phyloP scores from a whole-genome alignment of 2,888 invertebrate genomes.

The Gryllus longicercus region DNA sequence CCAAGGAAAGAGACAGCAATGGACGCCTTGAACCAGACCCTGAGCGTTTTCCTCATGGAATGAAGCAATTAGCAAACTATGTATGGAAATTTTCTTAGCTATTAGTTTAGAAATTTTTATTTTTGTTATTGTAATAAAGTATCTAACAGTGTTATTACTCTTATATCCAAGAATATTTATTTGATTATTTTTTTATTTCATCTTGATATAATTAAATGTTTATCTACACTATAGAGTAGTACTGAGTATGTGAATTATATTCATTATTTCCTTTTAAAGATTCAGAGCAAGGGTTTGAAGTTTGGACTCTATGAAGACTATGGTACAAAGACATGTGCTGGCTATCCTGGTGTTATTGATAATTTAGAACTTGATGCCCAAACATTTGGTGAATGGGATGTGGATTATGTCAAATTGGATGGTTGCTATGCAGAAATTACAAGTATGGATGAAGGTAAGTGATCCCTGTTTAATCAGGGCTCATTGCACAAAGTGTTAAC shows the following conservation, averaged over 20 bases:
- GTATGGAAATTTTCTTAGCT: constrained; percentile 50
- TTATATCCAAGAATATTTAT: no score
- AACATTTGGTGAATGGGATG: constrained; percentile 74
- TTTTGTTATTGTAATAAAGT: not conserved
- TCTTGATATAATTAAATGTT: no score
- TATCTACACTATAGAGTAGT: no score
- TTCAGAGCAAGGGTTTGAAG: constrained; percentile 69
- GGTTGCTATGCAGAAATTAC: constrained; percentile 66
- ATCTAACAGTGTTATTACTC: no score
- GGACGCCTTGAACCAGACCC: constrained; percentile 63
- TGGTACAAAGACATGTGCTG: constrained; percentile 71
- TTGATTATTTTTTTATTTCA: no score
- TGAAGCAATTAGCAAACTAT: constrained; percentile 67
- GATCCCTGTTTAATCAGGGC: not conserved
- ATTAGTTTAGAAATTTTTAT: not conserved
- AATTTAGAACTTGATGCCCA: constrained; percentile 65
- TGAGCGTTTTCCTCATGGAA: constrained; percentile 68
- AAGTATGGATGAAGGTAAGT: constrained; percentile 55
- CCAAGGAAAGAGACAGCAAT: constrained; percentile 54
- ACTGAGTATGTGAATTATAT: no score
- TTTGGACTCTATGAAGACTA: constrained; percentile 81
- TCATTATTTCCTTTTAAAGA: constrained; percentile 48
- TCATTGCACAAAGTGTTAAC: no score
- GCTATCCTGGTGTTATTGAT: constrained; percentile 70
- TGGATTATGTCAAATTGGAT: constrained; percentile 79